Evolutionary conservation across 2,888 invertebrate species (phyloP).

Genomic region (Eustalomyia histrio): DNA sequence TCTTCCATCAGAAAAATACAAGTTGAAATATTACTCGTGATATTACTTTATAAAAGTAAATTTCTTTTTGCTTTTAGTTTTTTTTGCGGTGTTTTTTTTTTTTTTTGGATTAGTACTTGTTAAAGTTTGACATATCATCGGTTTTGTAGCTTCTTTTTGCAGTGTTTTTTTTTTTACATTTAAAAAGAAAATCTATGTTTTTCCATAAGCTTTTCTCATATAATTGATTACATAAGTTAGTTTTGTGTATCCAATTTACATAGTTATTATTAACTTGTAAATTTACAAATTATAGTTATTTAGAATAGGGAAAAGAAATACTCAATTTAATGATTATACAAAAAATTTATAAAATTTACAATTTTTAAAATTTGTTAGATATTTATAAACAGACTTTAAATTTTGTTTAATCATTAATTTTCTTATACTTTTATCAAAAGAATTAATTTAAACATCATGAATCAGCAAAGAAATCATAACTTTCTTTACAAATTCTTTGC

Average conservation of each 20-base stretch:
- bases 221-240: background rate
- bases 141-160: background rate
- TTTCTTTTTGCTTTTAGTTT: background rate
- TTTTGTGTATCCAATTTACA: too few species aligned
- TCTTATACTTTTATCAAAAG: constrained; percentile 1
- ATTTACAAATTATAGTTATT: too few species aligned
- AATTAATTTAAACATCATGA: constrained; percentile 8
- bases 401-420: background rate
- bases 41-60: background rate
- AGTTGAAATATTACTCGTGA: background rate
- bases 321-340: background rate
- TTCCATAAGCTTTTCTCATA: background rate
- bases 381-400: too few species aligned
- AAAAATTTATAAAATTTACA: background rate
- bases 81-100: background rate
- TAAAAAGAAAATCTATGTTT: background rate
- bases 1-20: background rate
- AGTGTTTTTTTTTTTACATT: background rate
- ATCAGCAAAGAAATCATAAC: background rate
- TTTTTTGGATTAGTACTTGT: background rate
- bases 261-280: too few species aligned
- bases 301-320: too few species aligned
- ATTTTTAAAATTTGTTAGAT: background rate
- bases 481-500: background rate
- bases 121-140: background rate